Evolutionary conservation across 2,888 invertebrate species (phyloP).

Genomic region (Ochropacha duplaris): DNA sequence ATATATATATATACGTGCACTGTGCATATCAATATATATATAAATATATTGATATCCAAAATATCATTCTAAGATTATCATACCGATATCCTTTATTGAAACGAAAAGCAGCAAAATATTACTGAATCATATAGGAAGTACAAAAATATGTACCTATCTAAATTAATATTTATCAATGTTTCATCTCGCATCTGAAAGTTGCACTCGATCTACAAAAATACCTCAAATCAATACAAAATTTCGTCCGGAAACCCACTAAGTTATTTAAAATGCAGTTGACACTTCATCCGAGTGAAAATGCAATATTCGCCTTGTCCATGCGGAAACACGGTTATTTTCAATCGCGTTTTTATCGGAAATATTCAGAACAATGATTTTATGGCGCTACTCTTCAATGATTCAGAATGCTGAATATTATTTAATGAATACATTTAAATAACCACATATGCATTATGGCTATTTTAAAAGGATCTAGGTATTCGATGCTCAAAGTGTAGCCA

Average conservation of each 20-base stretch:
- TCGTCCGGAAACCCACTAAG: slow-evolving; percentile 57
- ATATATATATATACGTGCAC: no score
- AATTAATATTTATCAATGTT: no score
- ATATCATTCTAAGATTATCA: not conserved
- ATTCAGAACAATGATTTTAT: slow-evolving; percentile 46
- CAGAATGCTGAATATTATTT: slow-evolving; percentile 36
- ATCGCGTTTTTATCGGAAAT: slow-evolving; percentile 49
- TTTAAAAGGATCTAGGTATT: no score
- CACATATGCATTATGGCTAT: not conserved
- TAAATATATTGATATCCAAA: no score
- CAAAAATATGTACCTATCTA: not conserved
- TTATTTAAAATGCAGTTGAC: slow-evolving; percentile 81
- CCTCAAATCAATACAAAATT: slow-evolving; percentile 61
- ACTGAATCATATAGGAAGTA: not conserved
- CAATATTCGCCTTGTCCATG: slow-evolving; percentile 75
- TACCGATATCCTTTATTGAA: no score
- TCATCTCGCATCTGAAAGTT: slow-evolving; percentile 15
- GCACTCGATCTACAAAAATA: slow-evolving; percentile 42
- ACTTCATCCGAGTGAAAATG: slow-evolving; percentile 75
- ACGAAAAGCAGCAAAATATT: not conserved
- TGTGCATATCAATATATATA: no score
- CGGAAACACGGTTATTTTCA: slow-evolving; percentile 71
- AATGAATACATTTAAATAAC: slow-evolving; percentile 24
- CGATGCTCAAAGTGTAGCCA: no score
- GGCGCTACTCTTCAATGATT: slow-evolving; percentile 40